A percentile compares a stretch with the other conserved stretches of the same genome.
Conservation (phyloP, 2,113 vertebrate species). For the Chrysochloris asiatica region DNA sequence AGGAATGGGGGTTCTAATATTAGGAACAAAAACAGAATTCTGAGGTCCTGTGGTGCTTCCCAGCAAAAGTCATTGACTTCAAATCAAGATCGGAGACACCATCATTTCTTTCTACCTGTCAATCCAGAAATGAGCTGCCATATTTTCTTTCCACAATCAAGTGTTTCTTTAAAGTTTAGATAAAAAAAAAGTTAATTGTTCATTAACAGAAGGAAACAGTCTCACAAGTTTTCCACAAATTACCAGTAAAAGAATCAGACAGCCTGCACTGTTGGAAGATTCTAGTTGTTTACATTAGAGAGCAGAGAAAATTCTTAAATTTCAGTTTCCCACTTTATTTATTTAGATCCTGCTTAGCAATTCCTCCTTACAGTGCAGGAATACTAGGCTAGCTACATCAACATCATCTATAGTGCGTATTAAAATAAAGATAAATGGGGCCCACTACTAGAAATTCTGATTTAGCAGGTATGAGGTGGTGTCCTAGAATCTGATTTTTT, state of each 20-base stretch:
- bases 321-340: not conserved
- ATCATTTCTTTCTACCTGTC: not conserved
- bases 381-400: fast-evolving
- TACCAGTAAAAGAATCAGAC: not conserved
- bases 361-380: not conserved
- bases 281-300: not conserved
- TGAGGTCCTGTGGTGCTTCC: not conserved
- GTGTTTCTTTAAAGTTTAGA: not conserved
- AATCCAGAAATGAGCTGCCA: not conserved
- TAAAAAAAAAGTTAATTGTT: not conserved
- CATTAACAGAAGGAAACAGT: not conserved
- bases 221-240: not conserved
- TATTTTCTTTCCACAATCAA: not conserved
- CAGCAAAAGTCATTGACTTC: not conserved
- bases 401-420: not conserved
- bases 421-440: not conserved
- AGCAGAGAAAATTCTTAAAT: not conserved
- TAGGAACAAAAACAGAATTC: not conserved
- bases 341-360: not conserved
- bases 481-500: not conserved
- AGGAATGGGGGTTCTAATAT: not conserved
- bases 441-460: not conserved
- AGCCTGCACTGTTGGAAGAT: not conserved
- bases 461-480: not conserved
- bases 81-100: not conserved